Evolutionary conservation across 2,888 invertebrate genomes (phyloP).

Genomic region (Drosophila koepferae): DNA sequence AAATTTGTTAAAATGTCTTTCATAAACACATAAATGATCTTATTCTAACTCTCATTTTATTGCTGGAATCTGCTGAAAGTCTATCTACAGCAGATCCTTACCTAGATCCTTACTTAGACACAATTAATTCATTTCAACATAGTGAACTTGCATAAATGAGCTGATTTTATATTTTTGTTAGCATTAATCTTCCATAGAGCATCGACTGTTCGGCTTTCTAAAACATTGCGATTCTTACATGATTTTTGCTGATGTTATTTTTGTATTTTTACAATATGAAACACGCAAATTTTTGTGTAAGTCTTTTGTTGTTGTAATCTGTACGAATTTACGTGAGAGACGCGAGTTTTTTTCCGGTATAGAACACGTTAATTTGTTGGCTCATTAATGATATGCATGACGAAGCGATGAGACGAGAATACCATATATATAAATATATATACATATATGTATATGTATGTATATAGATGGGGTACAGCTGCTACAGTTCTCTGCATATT

Average conservation of each 20-base stretch:
- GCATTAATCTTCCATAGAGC: neutral
- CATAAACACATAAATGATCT: no score
- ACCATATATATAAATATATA: neutral
- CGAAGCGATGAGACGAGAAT: slow-evolving; percentile 28
- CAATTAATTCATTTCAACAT: no score
- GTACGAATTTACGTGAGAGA: slow-evolving; percentile 51
- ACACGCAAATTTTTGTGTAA: slow-evolving; percentile 63
- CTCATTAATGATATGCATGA: slow-evolving; percentile 67
- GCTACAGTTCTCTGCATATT: slow-evolving; percentile 7
- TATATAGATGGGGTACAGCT: neutral
- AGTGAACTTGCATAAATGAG: no score
- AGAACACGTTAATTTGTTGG: slow-evolving; percentile 76
- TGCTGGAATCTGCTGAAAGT: no score
- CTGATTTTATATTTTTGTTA: no score
- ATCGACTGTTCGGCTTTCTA: neutral
- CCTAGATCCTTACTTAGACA: no score
- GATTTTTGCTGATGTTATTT: slow-evolving; percentile 4
- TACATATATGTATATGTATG: neutral
- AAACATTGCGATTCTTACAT: neutral
- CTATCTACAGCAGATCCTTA: no score
- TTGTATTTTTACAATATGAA: slow-evolving; percentile 49
- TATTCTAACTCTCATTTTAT: no score
- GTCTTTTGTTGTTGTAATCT: slow-evolving; percentile 43
- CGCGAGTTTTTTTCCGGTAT: slow-evolving; percentile 64
- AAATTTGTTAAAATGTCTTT: no score